Base-by-base conservation (phyloP, 30 jellyfish, hydroid and myxozoan genomes). In the Catostylus mosaicus region DNA sequence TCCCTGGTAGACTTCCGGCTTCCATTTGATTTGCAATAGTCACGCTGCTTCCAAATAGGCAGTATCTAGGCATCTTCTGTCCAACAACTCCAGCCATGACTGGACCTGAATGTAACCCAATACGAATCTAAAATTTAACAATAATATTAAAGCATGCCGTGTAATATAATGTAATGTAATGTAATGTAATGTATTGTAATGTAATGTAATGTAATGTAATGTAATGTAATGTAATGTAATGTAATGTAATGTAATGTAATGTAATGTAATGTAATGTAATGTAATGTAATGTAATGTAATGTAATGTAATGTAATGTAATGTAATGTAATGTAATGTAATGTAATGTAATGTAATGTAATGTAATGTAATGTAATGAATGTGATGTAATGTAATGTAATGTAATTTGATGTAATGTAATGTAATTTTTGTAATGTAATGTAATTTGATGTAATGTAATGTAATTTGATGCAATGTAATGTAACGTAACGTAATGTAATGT, bases 81-180 rank as follows among this genome's bases (percentile, higher is more conserved):
- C 97, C 97, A 19, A 84, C 97, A 19, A 90, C 97, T 22, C 96
- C 97, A 67, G 97, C 97, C 96, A 90, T 90, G 47, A 83, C 92
- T 29, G 96, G 93, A 6, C 97, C 97, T 19, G 95, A 79, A 61
- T 90, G 96, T 19, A 84, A 34, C 22, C 97, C 97, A 14, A 90
- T 72, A 40, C 97, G 92, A 38, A 83, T 84, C 97, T 90, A 71
- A 19, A 37, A 37, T 1, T n/a, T n/a, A n/a, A n/a, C n/a, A n/a
- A n/a, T n/a, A n/a, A n/a, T n/a, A n/a, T n/a, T n/a, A n/a, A n/a
- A n/a, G n/a, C n/a, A 30, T 43, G 56, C 56, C 16, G 16, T 43
- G 56, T 43, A 43, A 43, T 43, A 8, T 43, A 43, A 43, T 6
- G 56, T 43, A 43, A 43, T 43, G 56, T 43, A 43, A 43, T 43